Evolutionary conservation across 1,140 invertebrate species (phyloP).

Genomic region (Lycorma delicatula): DNA sequence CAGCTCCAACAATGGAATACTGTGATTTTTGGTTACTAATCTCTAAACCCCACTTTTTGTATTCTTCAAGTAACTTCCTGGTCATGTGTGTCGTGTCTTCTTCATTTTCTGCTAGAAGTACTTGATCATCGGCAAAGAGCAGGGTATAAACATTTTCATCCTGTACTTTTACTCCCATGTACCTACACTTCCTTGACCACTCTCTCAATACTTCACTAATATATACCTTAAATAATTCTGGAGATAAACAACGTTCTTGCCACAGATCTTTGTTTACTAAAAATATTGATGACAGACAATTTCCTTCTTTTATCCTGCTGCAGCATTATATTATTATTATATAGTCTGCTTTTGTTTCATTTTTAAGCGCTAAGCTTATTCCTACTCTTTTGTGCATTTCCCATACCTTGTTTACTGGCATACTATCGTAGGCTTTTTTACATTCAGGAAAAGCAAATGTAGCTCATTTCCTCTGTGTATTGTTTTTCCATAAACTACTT

Average conservation of each 20-base stretch:
- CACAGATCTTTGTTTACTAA: not conserved
- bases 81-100: not conserved
- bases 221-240: not conserved
- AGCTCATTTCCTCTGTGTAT: not conserved
- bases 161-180: not conserved
- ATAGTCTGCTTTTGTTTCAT: not conserved
- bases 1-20: not conserved
- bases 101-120: not conserved
- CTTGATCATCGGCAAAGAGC: not conserved
- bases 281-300: not conserved
- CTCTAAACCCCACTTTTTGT: not conserved
- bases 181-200: not conserved
- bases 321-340: not conserved
- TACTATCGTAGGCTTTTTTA: slow-evolving; percentile 1
- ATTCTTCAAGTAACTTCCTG: not conserved
- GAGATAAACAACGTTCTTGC: not conserved
- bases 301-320: not conserved
- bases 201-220: not conserved
- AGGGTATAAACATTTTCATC: slow-evolving; percentile 1
- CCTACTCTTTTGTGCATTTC: not conserved
- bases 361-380: not conserved
- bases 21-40: not conserved
- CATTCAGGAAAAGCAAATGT: not conserved
- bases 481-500: no score
- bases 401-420: not conserved